Percentiles rank a stretch among this genome's conserved stretches.
These are phyloP conservation scores for Drosophila lacteicornis DNA, from an alignment of 1,140 invertebrate species.

Conservation along the genomic window DNA sequence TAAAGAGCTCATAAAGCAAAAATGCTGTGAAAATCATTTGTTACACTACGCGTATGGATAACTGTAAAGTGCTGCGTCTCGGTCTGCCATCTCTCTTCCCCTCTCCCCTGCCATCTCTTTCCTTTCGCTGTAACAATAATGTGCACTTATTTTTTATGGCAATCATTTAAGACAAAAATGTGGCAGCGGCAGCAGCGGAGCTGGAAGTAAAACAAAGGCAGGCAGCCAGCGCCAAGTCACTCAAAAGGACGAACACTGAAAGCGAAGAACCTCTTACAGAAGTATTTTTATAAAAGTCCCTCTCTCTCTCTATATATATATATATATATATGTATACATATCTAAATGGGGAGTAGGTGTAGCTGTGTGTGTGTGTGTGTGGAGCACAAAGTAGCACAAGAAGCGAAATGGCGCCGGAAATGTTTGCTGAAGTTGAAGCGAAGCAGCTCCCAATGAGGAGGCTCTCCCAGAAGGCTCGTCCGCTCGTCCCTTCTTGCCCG, in stretches of 20 bases:
- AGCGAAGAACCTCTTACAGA: conserved; percentile 34
- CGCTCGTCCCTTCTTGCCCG: background rate
- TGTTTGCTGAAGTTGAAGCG: conserved; percentile 57
- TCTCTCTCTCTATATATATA: conserved; percentile 1
- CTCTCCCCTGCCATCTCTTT: background rate
- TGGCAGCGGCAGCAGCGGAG: conserved; percentile 63
- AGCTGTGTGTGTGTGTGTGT: conserved; percentile 6
- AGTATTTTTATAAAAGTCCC: conserved; percentile 52
- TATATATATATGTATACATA: conserved; percentile 1
- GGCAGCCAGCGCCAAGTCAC: conserved; percentile 52
- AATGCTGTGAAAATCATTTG: conserved; percentile 81
- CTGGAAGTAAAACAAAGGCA: conserved; percentile 71
- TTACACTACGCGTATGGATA: conserved; percentile 81
- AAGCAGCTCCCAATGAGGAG: conserved; percentile 41
- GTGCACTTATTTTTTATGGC: conserved; percentile 82
- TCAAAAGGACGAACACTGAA: conserved; percentile 27
- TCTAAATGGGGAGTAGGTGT: background rate
- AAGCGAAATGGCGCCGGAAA: conserved; percentile 71
- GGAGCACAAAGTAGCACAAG: conserved; percentile 48
- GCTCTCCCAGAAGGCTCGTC: conserved; percentile 11
- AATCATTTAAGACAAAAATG: conserved; percentile 83
- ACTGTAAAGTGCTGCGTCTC: conserved; percentile 68
- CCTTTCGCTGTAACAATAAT: conserved; percentile 69
- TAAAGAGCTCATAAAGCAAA: conserved; percentile 76
- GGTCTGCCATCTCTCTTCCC: background rate